A percentile compares a stretch with the other conserved stretches of the same genome.
Conservation (phyloP, 2,113 vertebrate genomes). For the Syngnathoides biaculeatus region DNA sequence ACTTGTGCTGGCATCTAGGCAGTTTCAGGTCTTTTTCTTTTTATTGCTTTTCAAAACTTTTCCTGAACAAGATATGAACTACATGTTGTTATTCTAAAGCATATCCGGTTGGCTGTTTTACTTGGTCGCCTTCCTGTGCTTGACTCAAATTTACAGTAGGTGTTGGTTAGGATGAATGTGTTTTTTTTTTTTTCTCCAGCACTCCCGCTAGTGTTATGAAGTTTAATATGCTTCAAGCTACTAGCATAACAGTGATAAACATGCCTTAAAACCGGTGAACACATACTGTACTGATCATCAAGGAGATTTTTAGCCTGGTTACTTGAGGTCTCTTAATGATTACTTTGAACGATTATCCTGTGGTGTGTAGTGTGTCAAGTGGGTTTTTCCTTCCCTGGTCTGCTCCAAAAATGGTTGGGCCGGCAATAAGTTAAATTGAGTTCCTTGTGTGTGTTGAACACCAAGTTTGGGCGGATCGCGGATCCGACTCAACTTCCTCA, state of each 20-base stretch:
- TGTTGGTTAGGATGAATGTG: background rate
- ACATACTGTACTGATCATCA: background rate
- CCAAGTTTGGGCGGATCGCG: slow-evolving; percentile 24
- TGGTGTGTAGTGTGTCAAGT: background rate
- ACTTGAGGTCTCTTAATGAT: too few species aligned
- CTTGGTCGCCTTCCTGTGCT: slow-evolving; percentile 9
- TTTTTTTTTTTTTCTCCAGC: background rate
- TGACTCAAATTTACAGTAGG: background rate
- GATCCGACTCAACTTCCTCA: slow-evolving; percentile 65
- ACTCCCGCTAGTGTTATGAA: background rate
- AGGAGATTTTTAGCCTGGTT: background rate
- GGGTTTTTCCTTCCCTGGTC: background rate
- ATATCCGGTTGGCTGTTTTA: slow-evolving; percentile 19
- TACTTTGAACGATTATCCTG: too few species aligned
- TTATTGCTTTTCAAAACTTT: slow-evolving; percentile 12
- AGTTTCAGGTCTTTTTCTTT: slow-evolving; percentile 30
- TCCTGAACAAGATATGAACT: slow-evolving; percentile 39
- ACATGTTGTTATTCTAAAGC: slow-evolving; percentile 18
- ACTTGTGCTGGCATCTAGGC: slow-evolving; percentile 36
- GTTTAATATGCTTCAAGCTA: background rate
- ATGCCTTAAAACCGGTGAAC: too few species aligned
- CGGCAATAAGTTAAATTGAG: background rate
- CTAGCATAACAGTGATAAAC: background rate
- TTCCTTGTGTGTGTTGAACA: background rate
- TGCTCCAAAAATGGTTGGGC: background rate